Evolutionary conservation across 2,888 invertebrate genomes (phyloP), one percentile per base, ranked within the genome.

Genomic region (Hipparchia sbordonii): DNA sequence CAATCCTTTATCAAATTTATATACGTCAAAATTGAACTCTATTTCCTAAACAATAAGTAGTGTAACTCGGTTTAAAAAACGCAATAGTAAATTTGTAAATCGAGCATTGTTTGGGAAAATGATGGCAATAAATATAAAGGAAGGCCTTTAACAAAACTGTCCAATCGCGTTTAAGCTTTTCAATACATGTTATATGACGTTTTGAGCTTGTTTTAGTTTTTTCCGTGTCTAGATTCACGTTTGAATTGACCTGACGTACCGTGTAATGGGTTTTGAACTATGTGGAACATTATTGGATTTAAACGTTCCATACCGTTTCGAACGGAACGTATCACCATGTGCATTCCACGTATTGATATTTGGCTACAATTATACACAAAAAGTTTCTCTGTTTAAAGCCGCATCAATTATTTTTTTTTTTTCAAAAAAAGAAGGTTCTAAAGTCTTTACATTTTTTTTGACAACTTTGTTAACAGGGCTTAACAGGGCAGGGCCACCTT

Each of bases 111-210:
- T 88, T 88, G 88, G 85, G 84, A 86, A 89, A 89, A 88, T 90
- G 88, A 89, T 85, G 87, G 88, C 84, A 89, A 89, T 91, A 90
- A 90, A 89, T 89, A 86, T 88, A 87, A 84, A 85, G 85, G 82
- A 83, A 85, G 84, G 86, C 83, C 87, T 89, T 87, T 84, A 81
- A 79, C 81, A 81, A 82, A 85, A 87, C 85, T 87, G 87, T 88
- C 88, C 84, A 84, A 86, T 86, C 82, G 84, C 80, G 80, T 80
- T 82, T 77, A 76, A 78, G 81, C 79, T 81, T 82, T 82, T 82
- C 82, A 82, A 82, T 82, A 81, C 78, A 70, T 71, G 78, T 75
- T 80, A 81, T 79, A 78, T 77, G 65, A 71, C 74, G 70, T 72
- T 76, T 72, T 70, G 69, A 74, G 69, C 65, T 70, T 62, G 71